Evolutionary conservation across 1,140 invertebrate genomes (phyloP).

Genomic region (Drosophila athabasca): DNA sequence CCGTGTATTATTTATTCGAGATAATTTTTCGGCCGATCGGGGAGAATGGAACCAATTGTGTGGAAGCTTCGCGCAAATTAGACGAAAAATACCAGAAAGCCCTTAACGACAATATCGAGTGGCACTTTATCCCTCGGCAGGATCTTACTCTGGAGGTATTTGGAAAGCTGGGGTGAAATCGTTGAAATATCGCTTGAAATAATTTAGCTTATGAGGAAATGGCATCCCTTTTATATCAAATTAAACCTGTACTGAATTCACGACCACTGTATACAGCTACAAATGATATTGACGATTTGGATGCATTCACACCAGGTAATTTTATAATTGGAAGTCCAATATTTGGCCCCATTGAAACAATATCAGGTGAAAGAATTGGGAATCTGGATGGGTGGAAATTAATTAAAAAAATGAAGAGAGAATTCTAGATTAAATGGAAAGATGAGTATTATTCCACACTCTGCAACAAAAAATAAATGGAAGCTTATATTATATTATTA

Average conservation of each 20-base stretch:
- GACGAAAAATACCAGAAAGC: too few relatives aligned
- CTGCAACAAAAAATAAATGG: too few relatives aligned
- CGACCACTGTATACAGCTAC: conserved; percentile 1
- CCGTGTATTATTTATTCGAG: too few relatives aligned
- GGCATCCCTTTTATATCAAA: neutral
- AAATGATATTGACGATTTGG: neutral
- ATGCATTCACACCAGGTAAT: neutral
- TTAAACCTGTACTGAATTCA: neutral
- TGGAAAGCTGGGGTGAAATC: neutral
- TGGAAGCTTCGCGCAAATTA: too few relatives aligned
- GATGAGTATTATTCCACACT: too few relatives aligned
- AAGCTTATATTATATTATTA: too few relatives aligned
- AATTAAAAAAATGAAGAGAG: conserved; percentile 4
- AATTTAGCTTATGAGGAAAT: conserved; percentile 2
- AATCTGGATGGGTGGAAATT: neutral
- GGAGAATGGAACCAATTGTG: too few relatives aligned
- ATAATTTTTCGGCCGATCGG: too few relatives aligned
- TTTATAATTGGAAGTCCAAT: too few relatives aligned
- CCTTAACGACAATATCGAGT: too few relatives aligned
- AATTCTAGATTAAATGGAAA: conserved; percentile 12
- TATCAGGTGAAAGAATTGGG: neutral
- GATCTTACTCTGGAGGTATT: too few relatives aligned
- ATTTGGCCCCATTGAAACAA: neutral
- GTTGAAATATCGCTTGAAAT: conserved; percentile 13
- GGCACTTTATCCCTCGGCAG: too few relatives aligned